These are phyloP conservation scores for Ctenopoma multispine DNA, from an alignment of 2,797 vertebrate genomes.

Conservation along the genomic window DNA sequence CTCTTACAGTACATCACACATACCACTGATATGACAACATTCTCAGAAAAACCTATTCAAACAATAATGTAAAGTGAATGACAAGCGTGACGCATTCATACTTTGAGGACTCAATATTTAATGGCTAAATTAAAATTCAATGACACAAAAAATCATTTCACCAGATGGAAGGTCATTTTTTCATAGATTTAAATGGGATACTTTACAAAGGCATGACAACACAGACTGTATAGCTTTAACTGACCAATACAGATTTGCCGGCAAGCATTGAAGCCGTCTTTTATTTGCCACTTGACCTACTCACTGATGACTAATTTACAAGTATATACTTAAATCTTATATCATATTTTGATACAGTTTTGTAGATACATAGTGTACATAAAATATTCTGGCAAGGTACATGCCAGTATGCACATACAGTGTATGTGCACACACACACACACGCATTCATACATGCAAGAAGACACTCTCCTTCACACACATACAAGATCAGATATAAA, in stretches of 20 bases:
- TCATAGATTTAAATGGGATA: conserved; percentile 87
- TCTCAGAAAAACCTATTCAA: conserved; percentile 25
- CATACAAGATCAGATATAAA: conserved; percentile 65
- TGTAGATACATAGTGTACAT: conserved; percentile 88
- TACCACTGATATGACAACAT: conserved; percentile 33
- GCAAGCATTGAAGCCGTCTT: conserved; percentile 88
- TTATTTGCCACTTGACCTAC: conserved; percentile 87
- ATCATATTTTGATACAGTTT: conserved; percentile 85
- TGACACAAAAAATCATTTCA: conserved; percentile 88
- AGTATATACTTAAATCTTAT: conserved; percentile 93
- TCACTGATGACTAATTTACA: conserved; percentile 89
- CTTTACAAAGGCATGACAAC: conserved; percentile 91
- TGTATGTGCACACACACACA: conserved; percentile 56
- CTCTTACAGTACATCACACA: conserved; percentile 14
- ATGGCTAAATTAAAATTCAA: conserved; percentile 88
- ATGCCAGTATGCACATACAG: conserved; percentile 76
- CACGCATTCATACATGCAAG: conserved; percentile 55
- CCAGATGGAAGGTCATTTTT: conserved; percentile 81
- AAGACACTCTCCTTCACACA: conserved; percentile 48
- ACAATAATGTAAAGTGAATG: conserved; percentile 48
- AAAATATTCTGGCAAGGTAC: conserved; percentile 81
- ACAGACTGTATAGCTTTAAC: conserved; percentile 87
- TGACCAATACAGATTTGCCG: conserved; percentile 88
- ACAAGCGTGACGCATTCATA: conserved; percentile 56
- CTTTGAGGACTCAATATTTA: conserved; percentile 87